Evolutionary conservation across 2,113 vertebrate genomes (phyloP).

Genomic region (Halichoerus grypus): DNA sequence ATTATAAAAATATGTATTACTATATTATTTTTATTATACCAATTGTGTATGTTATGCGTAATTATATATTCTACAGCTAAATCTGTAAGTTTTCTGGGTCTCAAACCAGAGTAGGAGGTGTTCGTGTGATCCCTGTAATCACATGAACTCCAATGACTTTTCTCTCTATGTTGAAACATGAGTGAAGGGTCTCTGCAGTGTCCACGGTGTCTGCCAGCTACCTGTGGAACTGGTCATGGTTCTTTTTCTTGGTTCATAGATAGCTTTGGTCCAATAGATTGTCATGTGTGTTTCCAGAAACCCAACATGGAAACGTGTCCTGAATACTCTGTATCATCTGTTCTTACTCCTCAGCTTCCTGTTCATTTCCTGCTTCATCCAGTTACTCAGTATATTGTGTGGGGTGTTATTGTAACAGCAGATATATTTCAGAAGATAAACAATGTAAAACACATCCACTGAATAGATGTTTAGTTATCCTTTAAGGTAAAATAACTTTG

Average conservation of each 20-base stretch:
- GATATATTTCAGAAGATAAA: neutral
- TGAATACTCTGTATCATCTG: neutral
- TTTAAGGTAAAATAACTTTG: constrained; percentile 32
- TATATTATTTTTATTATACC: neutral
- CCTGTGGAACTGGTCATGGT: neutral
- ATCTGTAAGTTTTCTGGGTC: neutral
- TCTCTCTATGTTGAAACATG: neutral
- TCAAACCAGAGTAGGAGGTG: neutral
- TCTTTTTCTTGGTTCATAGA: neutral
- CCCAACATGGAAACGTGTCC: neutral
- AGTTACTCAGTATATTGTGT: neutral
- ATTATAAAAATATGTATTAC: neutral
- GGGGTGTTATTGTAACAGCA: neutral
- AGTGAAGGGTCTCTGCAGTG: neutral
- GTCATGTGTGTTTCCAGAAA: neutral
- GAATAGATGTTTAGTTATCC: neutral
- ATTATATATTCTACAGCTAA: neutral
- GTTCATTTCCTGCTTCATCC: neutral
- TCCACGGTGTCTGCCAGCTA: neutral
- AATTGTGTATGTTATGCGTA: neutral
- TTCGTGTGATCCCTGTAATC: neutral
- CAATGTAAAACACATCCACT: neutral
- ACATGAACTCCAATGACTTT: neutral
- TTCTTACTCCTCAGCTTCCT: neutral
- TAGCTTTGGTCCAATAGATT: neutral